Percentiles rank a stretch among this genome's conserved stretches.
phyloP scores from a whole-genome alignment of 2,888 invertebrate genomes.

The Metalampra italica region DNA sequence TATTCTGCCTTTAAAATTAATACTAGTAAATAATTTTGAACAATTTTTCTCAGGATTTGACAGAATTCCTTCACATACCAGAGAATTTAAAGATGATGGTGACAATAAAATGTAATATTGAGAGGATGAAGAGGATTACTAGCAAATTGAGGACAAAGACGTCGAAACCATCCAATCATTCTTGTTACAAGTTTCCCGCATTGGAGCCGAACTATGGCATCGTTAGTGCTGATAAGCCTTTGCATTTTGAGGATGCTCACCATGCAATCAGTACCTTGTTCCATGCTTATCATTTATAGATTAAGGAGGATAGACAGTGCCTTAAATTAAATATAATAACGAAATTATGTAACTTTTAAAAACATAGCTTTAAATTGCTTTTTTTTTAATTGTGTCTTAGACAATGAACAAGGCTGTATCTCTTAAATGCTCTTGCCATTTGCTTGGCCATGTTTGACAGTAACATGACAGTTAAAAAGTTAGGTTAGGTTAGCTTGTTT shows the following conservation, averaged over 20 bases:
- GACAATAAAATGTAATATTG: constrained; percentile 53
- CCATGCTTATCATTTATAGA: constrained; percentile 52
- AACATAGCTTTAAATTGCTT: too few species aligned
- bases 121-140: constrained; percentile 54
- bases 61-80: constrained; percentile 45
- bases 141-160: constrained; percentile 46
- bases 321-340: too few species aligned
- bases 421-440: too few species aligned
- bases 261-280: constrained; percentile 65
- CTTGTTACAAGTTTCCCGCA: constrained; percentile 39
- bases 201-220: constrained; percentile 68
- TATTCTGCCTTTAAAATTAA: too few species aligned
- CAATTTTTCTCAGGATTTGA: constrained; percentile 46
- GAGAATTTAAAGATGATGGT: constrained; percentile 60
- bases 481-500: constrained; percentile 3
- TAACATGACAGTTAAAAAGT: too few species aligned
- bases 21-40: too few species aligned
- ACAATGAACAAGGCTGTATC: too few species aligned
- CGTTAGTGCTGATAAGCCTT: constrained; percentile 47
- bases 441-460: not conserved
- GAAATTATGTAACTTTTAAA: too few species aligned
- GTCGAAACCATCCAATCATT: constrained; percentile 40
- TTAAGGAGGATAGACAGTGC: not conserved
- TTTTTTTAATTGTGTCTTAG: too few species aligned
- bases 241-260: constrained; percentile 62